A percentile compares a stretch with the other conserved stretches of the same genome.
Conservation (phyloP, 1,140 invertebrate species). For the Apis cerana region DNA sequence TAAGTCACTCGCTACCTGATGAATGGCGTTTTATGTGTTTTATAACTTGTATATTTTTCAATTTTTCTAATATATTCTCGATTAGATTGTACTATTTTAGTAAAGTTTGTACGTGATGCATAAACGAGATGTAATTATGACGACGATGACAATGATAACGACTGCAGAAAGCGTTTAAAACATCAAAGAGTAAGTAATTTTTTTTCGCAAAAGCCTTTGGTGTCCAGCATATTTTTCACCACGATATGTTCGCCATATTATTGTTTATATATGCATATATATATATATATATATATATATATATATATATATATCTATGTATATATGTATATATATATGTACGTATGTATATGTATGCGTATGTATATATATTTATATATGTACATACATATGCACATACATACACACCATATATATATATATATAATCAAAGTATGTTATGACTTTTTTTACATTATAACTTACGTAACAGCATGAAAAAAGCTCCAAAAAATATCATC, state of each 20-base stretch:
- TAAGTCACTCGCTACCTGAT: slow-evolving; percentile 47
- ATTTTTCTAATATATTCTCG: slow-evolving; percentile 56
- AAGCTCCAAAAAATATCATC: slow-evolving; percentile 18
- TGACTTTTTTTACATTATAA: slow-evolving; percentile 20
- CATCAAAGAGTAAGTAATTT: not conserved
- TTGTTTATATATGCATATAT: slow-evolving; percentile 41
- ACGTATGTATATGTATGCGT: not conserved
- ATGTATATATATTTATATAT: not conserved
- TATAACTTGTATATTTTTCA: slow-evolving; percentile 62
- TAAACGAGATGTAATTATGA: slow-evolving; percentile 6
- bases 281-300: not conserved
- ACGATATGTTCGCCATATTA: slow-evolving; percentile 53
- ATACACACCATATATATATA: not conserved
- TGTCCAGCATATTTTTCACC: slow-evolving; percentile 61
- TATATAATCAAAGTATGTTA: slow-evolving; percentile 62
- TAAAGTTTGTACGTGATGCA: slow-evolving; percentile 41
- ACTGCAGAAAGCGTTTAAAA: not conserved
- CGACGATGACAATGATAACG: not conserved
- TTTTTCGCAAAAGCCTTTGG: slow-evolving; percentile 53
- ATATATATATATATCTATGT: not conserved
- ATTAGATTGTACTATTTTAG: slow-evolving; percentile 55
- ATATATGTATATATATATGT: slow-evolving; percentile 27
- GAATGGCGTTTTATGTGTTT: slow-evolving; percentile 55
- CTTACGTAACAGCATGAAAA: slow-evolving; percentile 18
- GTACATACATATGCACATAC: slow-evolving; percentile 11